Evolutionary conservation across 2,888 invertebrate species (phyloP).

Genomic region (Abscondita cerata): DNA sequence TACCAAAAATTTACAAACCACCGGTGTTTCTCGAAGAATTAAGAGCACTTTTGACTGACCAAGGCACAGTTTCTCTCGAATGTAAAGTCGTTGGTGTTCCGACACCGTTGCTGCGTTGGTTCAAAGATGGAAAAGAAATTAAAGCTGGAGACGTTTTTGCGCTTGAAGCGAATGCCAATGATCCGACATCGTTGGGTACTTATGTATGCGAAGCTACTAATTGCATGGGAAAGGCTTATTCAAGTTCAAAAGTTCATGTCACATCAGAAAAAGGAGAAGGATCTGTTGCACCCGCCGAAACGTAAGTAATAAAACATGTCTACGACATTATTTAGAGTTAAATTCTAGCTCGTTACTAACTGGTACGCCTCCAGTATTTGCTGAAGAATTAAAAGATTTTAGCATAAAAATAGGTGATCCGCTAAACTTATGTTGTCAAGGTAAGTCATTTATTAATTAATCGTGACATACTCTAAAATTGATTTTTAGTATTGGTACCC

Average conservation of each 20-base stretch:
- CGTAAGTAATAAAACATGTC: conserved; percentile 54
- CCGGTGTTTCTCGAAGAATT: conserved; percentile 89
- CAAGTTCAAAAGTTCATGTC: conserved; percentile 84
- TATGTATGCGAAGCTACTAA: conserved; percentile 89
- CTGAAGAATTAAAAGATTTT: conserved; percentile 75
- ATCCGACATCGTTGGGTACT: conserved; percentile 85
- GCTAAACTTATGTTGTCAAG: conserved; percentile 76
- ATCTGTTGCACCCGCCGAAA: conserved; percentile 71
- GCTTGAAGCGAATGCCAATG: conserved; percentile 81
- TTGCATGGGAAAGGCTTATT: conserved; percentile 86
- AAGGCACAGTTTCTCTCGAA: conserved; percentile 88
- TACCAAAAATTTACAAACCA: conserved; percentile 87
- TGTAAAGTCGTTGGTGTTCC: conserved; percentile 94
- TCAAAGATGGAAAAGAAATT: conserved; percentile 86
- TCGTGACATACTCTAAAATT: background rate
- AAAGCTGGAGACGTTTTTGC: conserved; percentile 91
- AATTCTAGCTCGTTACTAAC: conserved; percentile 54
- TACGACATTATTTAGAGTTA: no score
- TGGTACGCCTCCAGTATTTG: conserved; percentile 81
- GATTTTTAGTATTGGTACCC: conserved; percentile 63
- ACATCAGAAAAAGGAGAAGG: conserved; percentile 77
- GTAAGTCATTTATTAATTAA: conserved; percentile 55
- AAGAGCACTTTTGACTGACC: conserved; percentile 81
- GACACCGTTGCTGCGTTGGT: conserved; percentile 73
- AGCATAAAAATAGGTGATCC: conserved; percentile 81